Percentiles rank a stretch among this genome's conserved stretches.
These are phyloP conservation scores for Drosophila mercatorum DNA, from an alignment of 2,888 invertebrate species.

Conservation along the genomic window DNA sequence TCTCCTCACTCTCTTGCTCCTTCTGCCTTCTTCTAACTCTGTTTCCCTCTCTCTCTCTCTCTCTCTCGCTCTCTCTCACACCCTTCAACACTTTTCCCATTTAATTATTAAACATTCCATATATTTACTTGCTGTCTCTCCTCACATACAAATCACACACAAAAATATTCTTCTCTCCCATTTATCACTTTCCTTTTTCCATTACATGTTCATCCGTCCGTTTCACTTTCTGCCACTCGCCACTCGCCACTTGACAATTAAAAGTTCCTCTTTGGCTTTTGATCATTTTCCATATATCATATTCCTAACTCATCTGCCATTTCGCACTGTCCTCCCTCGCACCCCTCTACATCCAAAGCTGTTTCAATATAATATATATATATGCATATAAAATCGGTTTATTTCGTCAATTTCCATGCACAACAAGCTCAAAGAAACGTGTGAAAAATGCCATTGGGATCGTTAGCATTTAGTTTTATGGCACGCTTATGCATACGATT, in stretches of 20 bases:
- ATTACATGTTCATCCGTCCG: background rate
- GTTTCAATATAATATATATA: background rate
- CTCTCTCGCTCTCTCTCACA: background rate
- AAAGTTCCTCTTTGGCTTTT: background rate
- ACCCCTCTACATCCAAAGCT: background rate
- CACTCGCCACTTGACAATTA: background rate
- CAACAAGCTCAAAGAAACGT: conserved; percentile 27
- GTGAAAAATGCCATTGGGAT: conserved; percentile 40
- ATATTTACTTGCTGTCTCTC: background rate
- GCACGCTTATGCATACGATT: conserved; percentile 53
- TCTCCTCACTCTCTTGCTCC: background rate
- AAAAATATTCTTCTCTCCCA: background rate
- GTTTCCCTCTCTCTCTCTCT: background rate
- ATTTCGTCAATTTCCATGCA: conserved; percentile 3
- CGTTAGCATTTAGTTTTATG: conserved; percentile 45
- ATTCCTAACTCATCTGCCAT: background rate
- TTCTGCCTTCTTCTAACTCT: no score
- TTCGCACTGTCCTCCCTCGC: no score
- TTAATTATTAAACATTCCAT: background rate
- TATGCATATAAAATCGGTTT: background rate
- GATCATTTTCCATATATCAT: conserved; percentile 2
- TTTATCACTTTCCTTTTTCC: conserved; percentile 10
- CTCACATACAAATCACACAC: background rate
- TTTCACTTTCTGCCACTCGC: background rate
- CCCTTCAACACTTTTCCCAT: background rate